Conservation (phyloP, 92 coral and sea anemone species). For the Meandrina meandrites region DNA sequence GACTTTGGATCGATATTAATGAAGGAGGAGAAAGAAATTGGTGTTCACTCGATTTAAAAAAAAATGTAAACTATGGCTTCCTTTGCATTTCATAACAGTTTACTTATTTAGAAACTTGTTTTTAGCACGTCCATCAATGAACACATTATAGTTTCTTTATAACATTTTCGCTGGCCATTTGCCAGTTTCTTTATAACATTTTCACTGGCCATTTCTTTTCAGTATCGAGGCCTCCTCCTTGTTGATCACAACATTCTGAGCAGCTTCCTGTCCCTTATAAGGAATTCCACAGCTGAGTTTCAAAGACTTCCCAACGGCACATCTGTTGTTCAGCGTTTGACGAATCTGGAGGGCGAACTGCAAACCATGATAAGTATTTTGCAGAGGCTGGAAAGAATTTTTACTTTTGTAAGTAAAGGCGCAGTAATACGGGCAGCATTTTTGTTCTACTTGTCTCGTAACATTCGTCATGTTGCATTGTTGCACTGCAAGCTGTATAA, state of each 20-base stretch:
- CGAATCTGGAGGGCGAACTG: conserved; percentile 8
- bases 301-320: conserved; percentile 21
- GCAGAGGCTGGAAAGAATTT: not conserved
- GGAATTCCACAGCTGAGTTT: conserved; percentile 9
- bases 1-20: too few relatives aligned
- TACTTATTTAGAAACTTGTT: too few relatives aligned
- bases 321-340: conserved; percentile 7
- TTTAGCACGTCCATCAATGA: too few relatives aligned
- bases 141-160: too few relatives aligned
- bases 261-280: conserved; percentile 13
- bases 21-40: too few relatives aligned
- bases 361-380: not conserved
- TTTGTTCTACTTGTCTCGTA: too few relatives aligned
- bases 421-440: too few relatives aligned
- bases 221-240: conserved; percentile 26
- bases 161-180: not conserved
- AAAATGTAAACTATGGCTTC: too few relatives aligned
- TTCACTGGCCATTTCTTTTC: not conserved
- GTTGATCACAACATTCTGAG: conserved; percentile 19
- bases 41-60: too few relatives aligned
- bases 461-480: too few relatives aligned
- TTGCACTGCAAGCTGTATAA: too few relatives aligned
- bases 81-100: too few relatives aligned
- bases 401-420: not conserved
- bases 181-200: not conserved